Conservation (phyloP, 92 coral and sea anemone species). For the Epizoanthus rinbou region DNA sequence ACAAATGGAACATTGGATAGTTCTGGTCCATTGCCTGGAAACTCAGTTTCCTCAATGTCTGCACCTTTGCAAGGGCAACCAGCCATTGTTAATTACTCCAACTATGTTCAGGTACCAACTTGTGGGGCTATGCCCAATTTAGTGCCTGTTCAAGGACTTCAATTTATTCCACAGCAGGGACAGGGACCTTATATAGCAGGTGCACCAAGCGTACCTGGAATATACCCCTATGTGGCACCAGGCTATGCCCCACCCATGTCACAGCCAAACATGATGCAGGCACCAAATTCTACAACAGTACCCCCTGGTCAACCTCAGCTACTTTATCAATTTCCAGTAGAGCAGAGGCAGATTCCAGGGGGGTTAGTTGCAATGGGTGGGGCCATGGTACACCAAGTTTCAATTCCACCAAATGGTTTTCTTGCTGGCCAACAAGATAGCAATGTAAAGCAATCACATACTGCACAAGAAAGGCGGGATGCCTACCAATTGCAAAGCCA, state of each 20-base stretch:
- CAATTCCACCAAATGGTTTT: neutral
- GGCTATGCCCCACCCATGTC: conserved; percentile 2
- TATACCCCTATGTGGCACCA: conserved; percentile 7
- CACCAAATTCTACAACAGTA: neutral
- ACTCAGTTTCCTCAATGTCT: neutral
- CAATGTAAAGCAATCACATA: neutral
- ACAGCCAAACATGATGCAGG: neutral
- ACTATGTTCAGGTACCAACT: neutral
- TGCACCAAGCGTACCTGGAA: conserved; percentile 9
- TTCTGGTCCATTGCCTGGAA: neutral
- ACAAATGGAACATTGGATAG: conserved; percentile 1
- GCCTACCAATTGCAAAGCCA: neutral
- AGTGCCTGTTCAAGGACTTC: conserved; percentile 17
- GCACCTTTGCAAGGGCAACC: conserved; percentile 12
- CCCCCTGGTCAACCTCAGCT: neutral
- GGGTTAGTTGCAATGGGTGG: neutral
- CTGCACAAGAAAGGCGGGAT: conserved; percentile 16
- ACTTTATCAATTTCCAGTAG: neutral
- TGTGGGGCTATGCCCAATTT: neutral
- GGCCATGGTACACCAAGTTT: neutral
- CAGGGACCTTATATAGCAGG: conserved; percentile 19
- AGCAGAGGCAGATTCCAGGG: neutral
- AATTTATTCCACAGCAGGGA: conserved; percentile 13
- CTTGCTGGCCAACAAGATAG: neutral
- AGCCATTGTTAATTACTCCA: neutral